Percentiles rank a stretch among this genome's conserved stretches.
Conservation (phyloP, 92 coral and sea anemone species). For the Phymanthus crucifer region DNA sequence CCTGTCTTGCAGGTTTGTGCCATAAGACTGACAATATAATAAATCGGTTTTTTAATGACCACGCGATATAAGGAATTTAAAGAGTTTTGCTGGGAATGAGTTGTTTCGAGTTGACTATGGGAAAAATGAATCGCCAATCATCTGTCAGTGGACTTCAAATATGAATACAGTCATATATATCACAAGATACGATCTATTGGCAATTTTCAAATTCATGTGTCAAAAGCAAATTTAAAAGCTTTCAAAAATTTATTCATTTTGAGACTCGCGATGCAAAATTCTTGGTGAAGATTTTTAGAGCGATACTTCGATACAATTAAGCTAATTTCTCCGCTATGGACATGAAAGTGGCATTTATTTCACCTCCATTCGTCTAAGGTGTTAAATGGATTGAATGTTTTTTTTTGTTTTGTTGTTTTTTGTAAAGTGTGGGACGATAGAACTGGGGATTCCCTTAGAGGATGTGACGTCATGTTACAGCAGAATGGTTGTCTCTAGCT, state of each 20-base stretch:
- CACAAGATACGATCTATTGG: not conserved
- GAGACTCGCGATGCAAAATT: not conserved
- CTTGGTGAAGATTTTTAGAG: not conserved
- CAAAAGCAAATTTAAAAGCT: too few relatives aligned
- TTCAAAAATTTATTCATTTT: too few relatives aligned
- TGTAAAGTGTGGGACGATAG: not conserved
- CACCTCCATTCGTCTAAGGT: not conserved
- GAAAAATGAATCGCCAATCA: not conserved
- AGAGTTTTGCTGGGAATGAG: not conserved
- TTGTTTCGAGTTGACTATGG: not conserved
- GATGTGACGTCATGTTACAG: slow-evolving; percentile 33
- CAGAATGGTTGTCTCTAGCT: slow-evolving; percentile 1
- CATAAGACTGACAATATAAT: not conserved
- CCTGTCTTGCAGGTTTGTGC: slow-evolving; percentile 7
- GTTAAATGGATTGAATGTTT: not conserved
- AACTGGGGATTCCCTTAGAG: slow-evolving; percentile 37
- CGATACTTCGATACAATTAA: not conserved
- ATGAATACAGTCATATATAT: not conserved
- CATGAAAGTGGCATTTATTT: not conserved
- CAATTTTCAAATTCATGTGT: not conserved
- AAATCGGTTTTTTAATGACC: not conserved
- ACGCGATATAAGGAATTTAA: not conserved
- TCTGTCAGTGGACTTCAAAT: not conserved
- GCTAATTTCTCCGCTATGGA: not conserved
- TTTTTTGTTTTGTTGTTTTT: too few relatives aligned